Base-by-base conservation (phyloP, 2,888 invertebrate species). In the Ennomos erosarius region DNA sequence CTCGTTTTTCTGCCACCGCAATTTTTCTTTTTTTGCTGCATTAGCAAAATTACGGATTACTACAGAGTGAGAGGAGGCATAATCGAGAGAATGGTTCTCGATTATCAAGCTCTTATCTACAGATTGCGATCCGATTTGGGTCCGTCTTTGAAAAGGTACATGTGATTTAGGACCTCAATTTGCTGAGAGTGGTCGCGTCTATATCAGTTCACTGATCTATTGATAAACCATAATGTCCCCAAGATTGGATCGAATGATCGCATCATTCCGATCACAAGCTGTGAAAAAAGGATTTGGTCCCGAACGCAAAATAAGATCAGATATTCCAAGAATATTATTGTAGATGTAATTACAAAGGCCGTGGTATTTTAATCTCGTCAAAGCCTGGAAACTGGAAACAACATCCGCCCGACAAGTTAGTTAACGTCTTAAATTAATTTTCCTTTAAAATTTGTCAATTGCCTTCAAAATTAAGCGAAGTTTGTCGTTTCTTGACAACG, bases 381-480 rank as follows among this genome's bases (percentile, higher is more conserved):
- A 76, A 78, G 75, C 71, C 71, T 69, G 59, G 56, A 77, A 64
- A 80, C 78, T 82, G 72, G 70, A 77, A 83, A 80, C 78, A 81
- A 78, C 79, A 80, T 78, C 75, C 74, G 69, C 54, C 68, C 71
- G 78, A 79, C 70, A 80, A 79, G 75, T 84, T 84, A 77, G 79
- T 84, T 84, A 85, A 75, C 77, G 70, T 81, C 78, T 80, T 80
- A 76, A 81, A 87, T 84, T 86, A 84, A 84, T 84, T 84, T 84
- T 85, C 79, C 71, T 76, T 80, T 76, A 78, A 84, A 86, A 81
- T 83, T 84, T 82, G 82, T 78, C 84, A 80, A 87, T 87, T 82
- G 81, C 75, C 76, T 68, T 73, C 67, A 70, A 75, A 82, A 85
- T 86, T 83, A 80, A 79, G 82, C 75, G 75, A 85, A 84, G 80